A percentile compares a stretch with the other conserved stretches of the same genome.
These are phyloP conservation scores for Pseudochirops corinnae DNA, from an alignment of 2,797 vertebrate genomes.

Conservation along the genomic window DNA sequence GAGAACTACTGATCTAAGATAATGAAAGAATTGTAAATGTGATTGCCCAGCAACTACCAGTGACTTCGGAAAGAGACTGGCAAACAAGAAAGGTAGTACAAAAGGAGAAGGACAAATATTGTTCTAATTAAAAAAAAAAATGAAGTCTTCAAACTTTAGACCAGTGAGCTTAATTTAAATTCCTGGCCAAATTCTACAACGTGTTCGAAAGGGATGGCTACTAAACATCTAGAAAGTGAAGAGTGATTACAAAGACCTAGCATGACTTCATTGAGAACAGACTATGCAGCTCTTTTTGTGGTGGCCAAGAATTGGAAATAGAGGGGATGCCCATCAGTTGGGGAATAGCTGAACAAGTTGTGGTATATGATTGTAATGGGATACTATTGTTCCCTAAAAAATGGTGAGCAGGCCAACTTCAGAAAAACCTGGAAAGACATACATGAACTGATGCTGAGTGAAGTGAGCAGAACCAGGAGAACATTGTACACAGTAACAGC, in stretches of 20 bases:
- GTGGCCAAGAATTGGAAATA: too few species aligned
- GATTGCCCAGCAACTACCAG: not conserved
- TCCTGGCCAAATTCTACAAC: not conserved
- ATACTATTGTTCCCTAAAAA: too few species aligned
- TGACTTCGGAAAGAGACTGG: not conserved
- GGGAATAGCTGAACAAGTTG: too few species aligned
- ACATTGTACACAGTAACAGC: too few species aligned
- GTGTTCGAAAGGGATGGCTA: not conserved
- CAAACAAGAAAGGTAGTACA: not conserved
- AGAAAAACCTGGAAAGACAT: too few species aligned
- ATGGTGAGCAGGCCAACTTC: too few species aligned
- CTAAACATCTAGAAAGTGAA: not conserved
- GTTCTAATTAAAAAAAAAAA: not conserved
- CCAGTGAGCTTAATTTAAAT: not conserved
- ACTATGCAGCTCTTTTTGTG: too few species aligned
- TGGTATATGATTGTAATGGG: too few species aligned
- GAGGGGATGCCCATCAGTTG: too few species aligned
- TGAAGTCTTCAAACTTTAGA: not conserved
- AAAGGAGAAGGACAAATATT: not conserved
- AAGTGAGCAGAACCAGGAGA: too few species aligned
- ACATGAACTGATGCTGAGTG: too few species aligned
- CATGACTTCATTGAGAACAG: not conserved
- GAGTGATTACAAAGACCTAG: not conserved
- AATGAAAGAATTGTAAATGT: not conserved
- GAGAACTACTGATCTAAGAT: not conserved